These are phyloP conservation scores for Calliopsis andreniformis DNA, from an alignment of 1,140 invertebrate species.

Conservation along the genomic window DNA sequence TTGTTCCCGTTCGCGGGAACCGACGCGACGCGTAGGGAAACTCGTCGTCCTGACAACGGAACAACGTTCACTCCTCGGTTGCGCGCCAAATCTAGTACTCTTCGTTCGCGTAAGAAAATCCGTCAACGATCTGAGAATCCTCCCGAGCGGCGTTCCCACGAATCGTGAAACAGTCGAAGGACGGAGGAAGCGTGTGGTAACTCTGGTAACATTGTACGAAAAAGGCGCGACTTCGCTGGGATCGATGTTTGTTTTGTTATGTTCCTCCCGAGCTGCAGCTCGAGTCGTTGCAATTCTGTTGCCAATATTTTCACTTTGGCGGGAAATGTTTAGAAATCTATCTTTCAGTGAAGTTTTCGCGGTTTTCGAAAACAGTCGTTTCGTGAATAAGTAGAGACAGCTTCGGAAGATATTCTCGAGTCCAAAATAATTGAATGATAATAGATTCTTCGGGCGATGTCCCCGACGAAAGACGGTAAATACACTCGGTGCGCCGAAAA, in stretches of 20 bases:
- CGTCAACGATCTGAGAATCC: conserved; percentile 42
- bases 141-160: conserved; percentile 38
- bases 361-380: no score
- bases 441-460: no score
- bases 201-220: conserved; percentile 22
- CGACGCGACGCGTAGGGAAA: neutral
- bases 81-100: neutral
- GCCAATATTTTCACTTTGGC: neutral
- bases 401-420: no score
- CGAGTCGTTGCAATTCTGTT: no score
- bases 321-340: neutral
- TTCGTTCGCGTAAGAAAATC: conserved; percentile 11
- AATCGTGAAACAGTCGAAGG: conserved; percentile 7
- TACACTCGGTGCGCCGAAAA: neutral
- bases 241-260: conserved; percentile 3
- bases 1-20: neutral
- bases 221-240: conserved; percentile 18
- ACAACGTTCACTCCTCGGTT: neutral
- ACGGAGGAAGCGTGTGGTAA: conserved; percentile 20
- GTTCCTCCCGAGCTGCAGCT: no score
- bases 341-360: neutral
- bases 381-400: no score
- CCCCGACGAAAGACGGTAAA: neutral
- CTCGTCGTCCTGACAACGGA: conserved; percentile 1
- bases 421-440: no score